Evolutionary conservation across 2,888 invertebrate genomes (phyloP).

Genomic region (Leptinotarsa tumamoca): DNA sequence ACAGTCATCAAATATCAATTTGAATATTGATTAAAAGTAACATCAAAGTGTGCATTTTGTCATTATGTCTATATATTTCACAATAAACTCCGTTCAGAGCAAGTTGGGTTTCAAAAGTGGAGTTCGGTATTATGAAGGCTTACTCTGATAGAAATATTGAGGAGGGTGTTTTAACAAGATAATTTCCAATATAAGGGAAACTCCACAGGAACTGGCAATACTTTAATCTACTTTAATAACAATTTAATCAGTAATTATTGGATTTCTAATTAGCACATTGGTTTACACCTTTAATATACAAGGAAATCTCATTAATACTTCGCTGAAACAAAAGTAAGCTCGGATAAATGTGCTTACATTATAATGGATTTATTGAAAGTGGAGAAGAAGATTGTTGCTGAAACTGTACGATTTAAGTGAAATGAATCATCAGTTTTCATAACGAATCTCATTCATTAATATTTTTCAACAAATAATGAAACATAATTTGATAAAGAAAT

Average conservation of each 20-base stretch:
- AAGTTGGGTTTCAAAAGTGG: conserved; percentile 23
- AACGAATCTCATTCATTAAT: too few species aligned
- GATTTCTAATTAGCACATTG: conserved; percentile 61
- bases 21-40: too few species aligned
- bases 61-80: not conserved
- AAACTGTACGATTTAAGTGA: not conserved
- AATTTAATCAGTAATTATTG: conserved; percentile 64
- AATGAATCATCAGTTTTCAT: too few species aligned
- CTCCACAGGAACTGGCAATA: conserved; percentile 53
- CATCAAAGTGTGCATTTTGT: not conserved
- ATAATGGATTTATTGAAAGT: conserved; percentile 40
- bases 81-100: conserved; percentile 15
- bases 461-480: too few species aligned
- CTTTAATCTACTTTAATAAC: conserved; percentile 63
- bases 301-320: conserved; percentile 46
- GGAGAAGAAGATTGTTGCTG: not conserved
- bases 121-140: conserved; percentile 46
- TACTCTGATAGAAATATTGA: conserved; percentile 50
- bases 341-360: conserved; percentile 18
- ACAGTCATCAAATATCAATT: too few species aligned
- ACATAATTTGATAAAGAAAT: too few species aligned
- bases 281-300: conserved; percentile 51
- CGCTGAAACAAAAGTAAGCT: conserved; percentile 39
- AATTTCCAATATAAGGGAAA: conserved; percentile 53
- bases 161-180: conserved; percentile 52